These are phyloP conservation scores for Kryphioiulus occultus DNA, from an alignment of 2,888 invertebrate species.

Conservation along the genomic window DNA sequence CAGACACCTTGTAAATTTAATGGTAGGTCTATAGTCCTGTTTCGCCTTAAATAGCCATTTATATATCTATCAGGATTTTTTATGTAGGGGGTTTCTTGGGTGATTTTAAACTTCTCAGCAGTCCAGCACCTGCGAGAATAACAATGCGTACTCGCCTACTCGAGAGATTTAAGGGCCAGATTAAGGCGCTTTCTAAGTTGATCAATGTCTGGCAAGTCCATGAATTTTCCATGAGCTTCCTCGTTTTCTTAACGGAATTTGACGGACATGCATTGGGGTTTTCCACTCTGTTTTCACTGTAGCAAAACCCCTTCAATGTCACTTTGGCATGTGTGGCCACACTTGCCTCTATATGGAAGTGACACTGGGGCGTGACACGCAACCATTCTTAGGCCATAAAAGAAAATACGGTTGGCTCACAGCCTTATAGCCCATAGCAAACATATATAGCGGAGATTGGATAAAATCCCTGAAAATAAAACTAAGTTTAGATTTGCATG, in stretches of 20 bases:
- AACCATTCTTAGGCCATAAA: conserved; percentile 28
- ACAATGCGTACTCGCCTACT: background rate
- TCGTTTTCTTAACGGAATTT: conserved; percentile 42
- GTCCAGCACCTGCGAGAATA: background rate
- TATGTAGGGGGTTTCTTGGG: background rate
- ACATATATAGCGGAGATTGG: background rate
- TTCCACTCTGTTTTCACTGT: conserved; percentile 35
- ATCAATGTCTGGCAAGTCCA: conserved; percentile 45
- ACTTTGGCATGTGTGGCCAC: conserved; percentile 35
- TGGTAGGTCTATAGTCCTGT: background rate
- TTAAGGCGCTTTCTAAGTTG: conserved; percentile 42
- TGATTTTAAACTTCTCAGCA: conserved; percentile 31
- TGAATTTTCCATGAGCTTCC: conserved; percentile 44
- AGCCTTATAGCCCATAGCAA: background rate
- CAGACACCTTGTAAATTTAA: background rate
- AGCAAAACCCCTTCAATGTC: conserved; percentile 20
- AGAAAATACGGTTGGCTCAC: background rate
- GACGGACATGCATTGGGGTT: conserved; percentile 31
- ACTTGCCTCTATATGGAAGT: conserved; percentile 11
- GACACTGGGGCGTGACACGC: conserved; percentile 31
- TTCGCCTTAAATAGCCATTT: background rate
- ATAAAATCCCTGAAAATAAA: background rate
- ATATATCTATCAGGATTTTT: conserved; percentile 26
- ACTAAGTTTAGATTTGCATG: background rate
- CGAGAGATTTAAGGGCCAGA: conserved; percentile 27